Evolutionary conservation across 1,140 invertebrate species (phyloP).

Genomic region (Holotrichia oblita): DNA sequence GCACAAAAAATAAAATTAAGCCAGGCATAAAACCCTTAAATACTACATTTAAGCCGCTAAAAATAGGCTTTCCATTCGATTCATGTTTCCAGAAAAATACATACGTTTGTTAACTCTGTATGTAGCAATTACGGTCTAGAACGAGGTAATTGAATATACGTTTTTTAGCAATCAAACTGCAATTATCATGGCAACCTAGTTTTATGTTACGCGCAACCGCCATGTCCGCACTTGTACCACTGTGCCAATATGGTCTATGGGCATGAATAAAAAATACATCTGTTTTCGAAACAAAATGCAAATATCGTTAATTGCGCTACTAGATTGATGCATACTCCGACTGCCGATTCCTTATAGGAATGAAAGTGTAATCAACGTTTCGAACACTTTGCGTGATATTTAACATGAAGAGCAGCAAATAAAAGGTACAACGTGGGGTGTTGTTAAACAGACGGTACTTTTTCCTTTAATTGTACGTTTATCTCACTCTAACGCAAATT

Average conservation of each 20-base stretch:
- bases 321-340: not conserved
- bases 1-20: no score
- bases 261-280: constrained; percentile 27
- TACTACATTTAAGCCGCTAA: no score
- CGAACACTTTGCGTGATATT: not conserved
- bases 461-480: not conserved
- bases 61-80: not conserved
- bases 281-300: constrained; percentile 6
- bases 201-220: constrained; percentile 26
- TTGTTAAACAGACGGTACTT: not conserved
- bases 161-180: constrained; percentile 37
- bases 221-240: not conserved
- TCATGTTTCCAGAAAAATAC: not conserved
- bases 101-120: not conserved
- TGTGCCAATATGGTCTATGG: not conserved
- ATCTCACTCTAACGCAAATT: not conserved
- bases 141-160: constrained; percentile 5
- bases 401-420: not conserved
- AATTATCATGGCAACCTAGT: constrained; percentile 28
- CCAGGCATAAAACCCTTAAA: no score
- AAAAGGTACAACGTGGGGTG: not conserved
- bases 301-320: not conserved
- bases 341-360: not conserved
- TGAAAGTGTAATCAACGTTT: not conserved
- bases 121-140: constrained; percentile 5